Evolutionary conservation across 2,113 vertebrate genomes (phyloP).

Genomic region (Ptilorrhoa leucosticta): DNA sequence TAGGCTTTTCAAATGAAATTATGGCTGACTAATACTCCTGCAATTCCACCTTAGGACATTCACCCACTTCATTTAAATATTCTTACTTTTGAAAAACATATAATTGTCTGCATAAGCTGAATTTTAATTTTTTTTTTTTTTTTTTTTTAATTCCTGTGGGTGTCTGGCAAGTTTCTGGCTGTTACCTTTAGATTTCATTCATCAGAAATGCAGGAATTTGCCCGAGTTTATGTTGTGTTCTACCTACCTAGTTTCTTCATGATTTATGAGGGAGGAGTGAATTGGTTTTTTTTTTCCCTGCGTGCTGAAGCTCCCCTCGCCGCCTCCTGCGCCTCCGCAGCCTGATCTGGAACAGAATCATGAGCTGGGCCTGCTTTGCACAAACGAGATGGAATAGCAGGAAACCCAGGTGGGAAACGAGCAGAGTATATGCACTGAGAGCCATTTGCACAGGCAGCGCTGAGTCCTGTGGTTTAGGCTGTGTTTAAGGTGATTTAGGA

Average conservation of each 20-base stretch:
- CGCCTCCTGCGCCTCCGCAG: not conserved
- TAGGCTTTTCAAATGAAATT: not conserved
- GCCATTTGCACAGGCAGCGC: not conserved
- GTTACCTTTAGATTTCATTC: not conserved
- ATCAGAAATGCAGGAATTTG: not conserved
- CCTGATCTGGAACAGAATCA: not conserved
- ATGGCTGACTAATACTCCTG: not conserved
- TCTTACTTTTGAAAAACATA: not conserved
- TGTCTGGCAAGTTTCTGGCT: not conserved
- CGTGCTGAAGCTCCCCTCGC: not conserved
- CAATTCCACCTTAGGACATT: not conserved
- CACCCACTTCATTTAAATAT: not conserved
- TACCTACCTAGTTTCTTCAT: not conserved
- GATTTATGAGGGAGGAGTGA: not conserved
- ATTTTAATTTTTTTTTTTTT: not conserved
- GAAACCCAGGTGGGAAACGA: not conserved
- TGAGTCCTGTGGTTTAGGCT: not conserved
- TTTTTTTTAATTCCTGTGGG: not conserved
- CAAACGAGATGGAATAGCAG: not conserved
- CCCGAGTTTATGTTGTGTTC: not conserved
- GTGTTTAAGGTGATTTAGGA: not conserved
- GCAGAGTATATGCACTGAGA: not conserved
- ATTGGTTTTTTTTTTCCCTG: not conserved
- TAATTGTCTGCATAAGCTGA: not conserved
- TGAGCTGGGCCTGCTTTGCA: not conserved